phyloP scores from a whole-genome alignment of 1,140 invertebrate genomes.

The Plectus sambesii region DNA sequence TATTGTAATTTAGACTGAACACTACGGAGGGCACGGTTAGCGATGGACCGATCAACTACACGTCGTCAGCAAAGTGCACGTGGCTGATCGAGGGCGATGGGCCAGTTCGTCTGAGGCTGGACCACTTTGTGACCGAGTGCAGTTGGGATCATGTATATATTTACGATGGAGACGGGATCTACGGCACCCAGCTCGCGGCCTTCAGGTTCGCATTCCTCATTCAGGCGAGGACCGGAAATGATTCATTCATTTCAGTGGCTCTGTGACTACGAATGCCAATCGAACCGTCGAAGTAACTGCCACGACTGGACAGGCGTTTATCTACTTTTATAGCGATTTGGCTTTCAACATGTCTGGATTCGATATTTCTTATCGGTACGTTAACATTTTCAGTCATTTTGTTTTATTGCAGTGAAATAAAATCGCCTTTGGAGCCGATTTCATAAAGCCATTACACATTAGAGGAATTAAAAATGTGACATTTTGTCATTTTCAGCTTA shows the following conservation, averaged over 20 bases:
- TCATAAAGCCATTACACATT: too few species aligned
- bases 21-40: slow-evolving; percentile 27
- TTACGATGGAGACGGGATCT: slow-evolving; percentile 42
- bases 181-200: slow-evolving; percentile 35
- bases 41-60: slow-evolving; percentile 36
- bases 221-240: background rate
- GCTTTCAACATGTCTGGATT: slow-evolving; percentile 42
- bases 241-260: slow-evolving; percentile 1
- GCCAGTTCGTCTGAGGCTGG: slow-evolving; percentile 28
- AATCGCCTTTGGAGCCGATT: too few species aligned
- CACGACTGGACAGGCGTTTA: slow-evolving; percentile 34
- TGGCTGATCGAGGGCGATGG: slow-evolving; percentile 36
- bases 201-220: slow-evolving; percentile 31
- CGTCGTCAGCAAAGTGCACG: slow-evolving; percentile 33
- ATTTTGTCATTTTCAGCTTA: too few species aligned
- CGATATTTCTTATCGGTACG: slow-evolving; percentile 36
- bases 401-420: too few species aligned
- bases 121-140: slow-evolving; percentile 43
- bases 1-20: background rate
- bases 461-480: too few species aligned
- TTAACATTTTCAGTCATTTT: too few species aligned
- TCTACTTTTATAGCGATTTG: slow-evolving; percentile 44
- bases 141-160: slow-evolving; percentile 45
- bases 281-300: slow-evolving; percentile 26
- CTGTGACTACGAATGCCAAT: too few species aligned